A percentile compares a stretch with the other conserved stretches of the same genome.
phyloP scores from a whole-genome alignment of 2,888 invertebrate genomes.

The Poecilobothrus nobilitatus region DNA sequence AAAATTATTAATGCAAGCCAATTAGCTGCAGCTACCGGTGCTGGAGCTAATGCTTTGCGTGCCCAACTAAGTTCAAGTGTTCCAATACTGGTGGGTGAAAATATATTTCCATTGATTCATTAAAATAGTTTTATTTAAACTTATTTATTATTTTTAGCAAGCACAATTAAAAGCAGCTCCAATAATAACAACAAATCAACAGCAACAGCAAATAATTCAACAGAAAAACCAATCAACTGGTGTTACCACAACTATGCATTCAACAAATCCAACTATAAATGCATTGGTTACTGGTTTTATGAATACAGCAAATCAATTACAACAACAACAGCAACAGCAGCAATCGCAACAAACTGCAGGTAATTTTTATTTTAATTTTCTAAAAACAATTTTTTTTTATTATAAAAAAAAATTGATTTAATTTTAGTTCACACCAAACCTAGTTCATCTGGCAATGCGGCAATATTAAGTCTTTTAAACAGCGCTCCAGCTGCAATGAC shows the following conservation, averaged over 20 bases:
- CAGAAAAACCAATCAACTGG: constrained; percentile 20
- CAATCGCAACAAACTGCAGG: constrained; percentile 28
- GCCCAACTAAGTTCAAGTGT: constrained; percentile 45
- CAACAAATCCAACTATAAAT: constrained; percentile 55
- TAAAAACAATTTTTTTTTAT: too few species aligned
- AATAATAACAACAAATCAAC: constrained; percentile 33
- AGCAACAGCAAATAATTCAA: constrained; percentile 34
- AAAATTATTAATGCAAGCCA: constrained; percentile 30
- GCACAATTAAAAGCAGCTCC: constrained; percentile 55
- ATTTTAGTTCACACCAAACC: constrained; percentile 19
- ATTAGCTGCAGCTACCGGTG: constrained; percentile 39
- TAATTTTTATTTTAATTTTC: constrained; percentile 16
- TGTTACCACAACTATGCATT: constrained; percentile 32
- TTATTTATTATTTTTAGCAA: constrained; percentile 49
- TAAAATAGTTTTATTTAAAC: background rate
- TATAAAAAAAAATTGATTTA: background rate
- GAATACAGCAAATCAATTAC: constrained; percentile 74
- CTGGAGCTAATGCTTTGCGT: constrained; percentile 41
- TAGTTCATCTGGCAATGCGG: constrained; percentile 48
- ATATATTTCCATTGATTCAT: background rate
- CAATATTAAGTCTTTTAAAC: constrained; percentile 68
- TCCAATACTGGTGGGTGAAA: constrained; percentile 58
- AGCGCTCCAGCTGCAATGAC: constrained; percentile 69
- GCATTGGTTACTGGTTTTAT: constrained; percentile 71
- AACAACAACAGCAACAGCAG: constrained; percentile 50